Evolutionary conservation across 1,140 invertebrate genomes (phyloP).

Genomic region (Cepaea nemoralis): DNA sequence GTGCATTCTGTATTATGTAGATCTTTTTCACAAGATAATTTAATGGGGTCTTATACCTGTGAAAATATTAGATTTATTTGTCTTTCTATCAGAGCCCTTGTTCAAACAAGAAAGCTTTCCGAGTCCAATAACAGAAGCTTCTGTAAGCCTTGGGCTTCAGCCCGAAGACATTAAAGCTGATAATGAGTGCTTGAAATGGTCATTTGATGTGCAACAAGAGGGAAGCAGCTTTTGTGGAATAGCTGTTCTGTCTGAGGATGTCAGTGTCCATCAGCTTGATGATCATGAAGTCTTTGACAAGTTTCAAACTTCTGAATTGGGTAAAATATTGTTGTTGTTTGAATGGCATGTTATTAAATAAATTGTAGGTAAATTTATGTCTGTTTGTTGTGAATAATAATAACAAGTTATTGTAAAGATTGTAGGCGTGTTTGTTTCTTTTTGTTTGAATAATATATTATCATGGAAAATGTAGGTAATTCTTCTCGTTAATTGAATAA

Average conservation of each 20-base stretch:
- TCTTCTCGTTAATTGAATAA: too few species aligned
- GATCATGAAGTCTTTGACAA: slow-evolving; percentile 1
- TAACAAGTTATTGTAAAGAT: too few species aligned
- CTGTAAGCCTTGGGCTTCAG: neutral
- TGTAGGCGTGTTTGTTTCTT: too few species aligned
- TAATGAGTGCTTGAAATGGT: neutral
- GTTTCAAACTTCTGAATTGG: neutral
- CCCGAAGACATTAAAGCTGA: neutral
- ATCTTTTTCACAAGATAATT: too few species aligned
- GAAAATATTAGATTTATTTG: too few species aligned
- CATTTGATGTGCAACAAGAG: neutral
- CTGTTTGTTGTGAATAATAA: too few species aligned
- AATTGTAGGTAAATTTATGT: too few species aligned
- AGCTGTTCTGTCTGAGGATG: neutral
- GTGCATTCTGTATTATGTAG: too few species aligned
- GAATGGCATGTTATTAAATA: neutral
- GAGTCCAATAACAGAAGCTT: neutral
- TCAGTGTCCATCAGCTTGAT: neutral
- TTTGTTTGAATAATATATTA: too few species aligned
- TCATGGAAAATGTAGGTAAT: too few species aligned
- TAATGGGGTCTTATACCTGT: too few species aligned
- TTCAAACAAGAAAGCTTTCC: neutral
- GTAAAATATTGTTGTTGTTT: neutral
- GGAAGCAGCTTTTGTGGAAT: neutral
- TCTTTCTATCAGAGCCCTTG: neutral